A percentile compares a stretch with the other conserved stretches of the same genome.
phyloP scores from a whole-genome alignment of 2,113 vertebrate genomes.

The Channa maculata region DNA sequence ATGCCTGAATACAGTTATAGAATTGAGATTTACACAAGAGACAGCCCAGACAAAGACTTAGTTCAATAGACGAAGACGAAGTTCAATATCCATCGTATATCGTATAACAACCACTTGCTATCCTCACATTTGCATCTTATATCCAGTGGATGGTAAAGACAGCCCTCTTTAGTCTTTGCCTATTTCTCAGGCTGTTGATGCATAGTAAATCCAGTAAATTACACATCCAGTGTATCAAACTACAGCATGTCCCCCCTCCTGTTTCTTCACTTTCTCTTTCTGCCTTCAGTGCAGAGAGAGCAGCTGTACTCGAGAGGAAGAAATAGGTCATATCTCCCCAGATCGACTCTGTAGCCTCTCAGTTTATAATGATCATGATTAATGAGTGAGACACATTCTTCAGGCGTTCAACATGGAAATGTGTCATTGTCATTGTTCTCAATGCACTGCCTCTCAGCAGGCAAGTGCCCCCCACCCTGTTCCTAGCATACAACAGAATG shows the following conservation, averaged over 20 bases:
- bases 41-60: conserved; percentile 1
- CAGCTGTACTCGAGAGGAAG: conserved; percentile 50
- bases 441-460: conserved; percentile 10
- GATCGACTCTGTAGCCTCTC: conserved; percentile 58
- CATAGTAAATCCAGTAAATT: conserved; percentile 30
- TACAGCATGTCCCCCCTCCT: not conserved
- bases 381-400: conserved; percentile 54
- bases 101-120: conserved; percentile 18
- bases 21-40: conserved; percentile 20
- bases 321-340: conserved; percentile 61
- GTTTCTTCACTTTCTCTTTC: not conserved
- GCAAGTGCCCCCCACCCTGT: not conserved
- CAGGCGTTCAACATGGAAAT: conserved; percentile 34
- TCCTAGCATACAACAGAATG: not conserved
- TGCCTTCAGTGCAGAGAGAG: conserved; percentile 18
- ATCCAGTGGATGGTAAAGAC: not conserved
- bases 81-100: conserved; percentile 16
- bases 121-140: conserved; percentile 18
- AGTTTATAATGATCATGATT: conserved; percentile 52
- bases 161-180: conserved; percentile 15
- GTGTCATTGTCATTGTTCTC: conserved; percentile 15
- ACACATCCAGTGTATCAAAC: not conserved
- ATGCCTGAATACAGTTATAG: not conserved
- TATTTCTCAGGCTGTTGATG: conserved; percentile 8
- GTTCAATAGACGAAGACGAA: too few species aligned